Base-by-base conservation (phyloP, 2,797 vertebrate species). In the Melanogrammus aeglefinus region DNA sequence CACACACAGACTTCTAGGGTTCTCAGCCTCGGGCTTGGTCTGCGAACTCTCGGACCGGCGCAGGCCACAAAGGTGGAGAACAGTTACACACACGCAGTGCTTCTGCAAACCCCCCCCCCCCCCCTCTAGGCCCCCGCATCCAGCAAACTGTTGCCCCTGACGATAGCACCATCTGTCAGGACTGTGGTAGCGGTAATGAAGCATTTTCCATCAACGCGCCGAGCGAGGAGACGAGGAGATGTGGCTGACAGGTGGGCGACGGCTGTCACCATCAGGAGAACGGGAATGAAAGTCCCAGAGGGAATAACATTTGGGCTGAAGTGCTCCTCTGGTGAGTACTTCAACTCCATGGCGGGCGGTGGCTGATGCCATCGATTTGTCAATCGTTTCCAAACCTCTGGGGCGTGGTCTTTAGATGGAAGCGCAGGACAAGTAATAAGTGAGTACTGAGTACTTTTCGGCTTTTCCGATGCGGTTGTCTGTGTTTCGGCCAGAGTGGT, bases 151-250 rank as follows among this genome's bases (percentile, higher is more conserved):
- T 76, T 79, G 82, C 63, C 44, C 13, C 82, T 3, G 18, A 82
- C 73, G 66, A 77, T 76, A 16, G 0, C n/a, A 41, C 86, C 83
- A 88, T 87, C 84, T 86, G 88, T 88, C 79, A 75, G 44, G 27
- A 72, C 38, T 73, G 47, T 72, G 77, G 36, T 74, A 76, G 76
- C 57, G 41, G 51, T 77, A 83, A 83, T 70, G 14, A 73, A 27
- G 31, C 63, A 77, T 70, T 47, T 73, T 70, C 77, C 76, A 70
- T 66, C 75, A 71, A 33, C 44, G 71, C 4, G 14, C 75, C 31
- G 69, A 72, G 74, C 29, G 38, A 35, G 41, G 41, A 44, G 41
- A 13, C 8, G 38, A 39, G 38, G 13, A 39, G 27, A 47, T 75
- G 44, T 33, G 47, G 27, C 73, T 72, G 44, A 75, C 79, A 82